A percentile compares a stretch with the other conserved stretches of the same genome.
Conservation (phyloP, 2,888 invertebrate species). For the Anthrax anthrax region DNA sequence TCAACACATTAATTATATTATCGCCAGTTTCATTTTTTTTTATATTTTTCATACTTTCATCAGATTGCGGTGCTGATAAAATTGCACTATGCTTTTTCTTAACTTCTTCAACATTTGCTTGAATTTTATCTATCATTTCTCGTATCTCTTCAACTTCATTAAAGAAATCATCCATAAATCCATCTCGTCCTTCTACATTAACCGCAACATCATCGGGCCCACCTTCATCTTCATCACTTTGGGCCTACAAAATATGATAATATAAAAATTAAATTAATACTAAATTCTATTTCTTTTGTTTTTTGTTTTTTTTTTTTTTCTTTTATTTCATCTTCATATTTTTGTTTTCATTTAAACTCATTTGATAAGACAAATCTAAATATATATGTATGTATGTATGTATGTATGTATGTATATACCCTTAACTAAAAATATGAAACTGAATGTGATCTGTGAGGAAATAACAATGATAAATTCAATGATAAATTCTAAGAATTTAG, state of each 20-base stretch:
- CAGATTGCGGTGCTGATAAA: slow-evolving; percentile 94
- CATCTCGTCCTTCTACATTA: slow-evolving; percentile 80
- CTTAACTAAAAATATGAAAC: no score
- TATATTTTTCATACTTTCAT: slow-evolving; percentile 75
- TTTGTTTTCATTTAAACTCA: no score
- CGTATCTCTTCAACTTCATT: slow-evolving; percentile 99
- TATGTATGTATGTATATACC: no score
- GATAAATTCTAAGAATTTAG: no score
- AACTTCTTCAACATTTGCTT: slow-evolving; percentile 97
- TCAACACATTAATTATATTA: not conserved
- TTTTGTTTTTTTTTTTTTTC: no score
- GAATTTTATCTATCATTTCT: slow-evolving; percentile 99
- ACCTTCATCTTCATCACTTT: slow-evolving; percentile 95
- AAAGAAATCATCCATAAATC: slow-evolving; percentile 99
- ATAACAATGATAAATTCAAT: no score
- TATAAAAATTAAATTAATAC: slow-evolving; percentile 8
- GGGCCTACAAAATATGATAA: slow-evolving; percentile 64
- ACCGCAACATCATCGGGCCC: slow-evolving; percentile 91
- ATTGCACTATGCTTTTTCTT: slow-evolving; percentile 99
- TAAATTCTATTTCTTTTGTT: not conserved
- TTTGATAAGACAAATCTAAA: no score
- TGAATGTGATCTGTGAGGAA: no score
- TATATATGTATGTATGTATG: no score
- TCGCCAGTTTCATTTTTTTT: not conserved
- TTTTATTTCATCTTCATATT: no score